Percentiles rank a stretch among this genome's conserved stretches.
Conservation (phyloP, 2,888 invertebrate species). For the Coelopa pilipes region DNA sequence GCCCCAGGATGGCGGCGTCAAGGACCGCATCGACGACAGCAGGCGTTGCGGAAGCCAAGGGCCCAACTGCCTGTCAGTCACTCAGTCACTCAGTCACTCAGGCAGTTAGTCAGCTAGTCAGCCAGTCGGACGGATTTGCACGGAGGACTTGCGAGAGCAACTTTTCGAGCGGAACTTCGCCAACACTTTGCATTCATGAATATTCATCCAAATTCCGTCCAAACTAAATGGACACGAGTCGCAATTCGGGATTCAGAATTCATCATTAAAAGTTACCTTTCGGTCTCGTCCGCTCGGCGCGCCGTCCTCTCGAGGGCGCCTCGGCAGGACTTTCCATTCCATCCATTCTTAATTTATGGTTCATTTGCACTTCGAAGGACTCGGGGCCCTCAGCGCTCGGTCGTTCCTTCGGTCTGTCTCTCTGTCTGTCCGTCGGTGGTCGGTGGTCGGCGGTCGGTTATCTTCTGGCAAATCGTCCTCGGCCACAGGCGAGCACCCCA, state of each 20-base stretch:
- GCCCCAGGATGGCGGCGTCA: not conserved
- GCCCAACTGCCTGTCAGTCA: constrained; percentile 9
- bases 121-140: constrained; percentile 11
- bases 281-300: constrained; percentile 8
- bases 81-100: constrained; percentile 6
- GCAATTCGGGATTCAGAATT: constrained; percentile 29
- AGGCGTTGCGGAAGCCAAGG: not conserved
- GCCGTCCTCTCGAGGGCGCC: not conserved
- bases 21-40: not conserved
- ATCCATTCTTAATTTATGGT: not conserved
- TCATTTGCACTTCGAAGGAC: not conserved
- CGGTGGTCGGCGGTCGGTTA: too few species aligned
- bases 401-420: not conserved
- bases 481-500: not conserved
- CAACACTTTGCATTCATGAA: constrained; percentile 28
- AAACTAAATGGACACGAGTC: constrained; percentile 18
- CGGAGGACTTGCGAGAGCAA: constrained; percentile 12
- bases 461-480: not conserved
- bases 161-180: constrained; percentile 14
- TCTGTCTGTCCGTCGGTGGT: too few species aligned
- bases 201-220: constrained; percentile 29
- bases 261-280: constrained; percentile 32
- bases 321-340: constrained; percentile 3
- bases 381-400: not conserved
- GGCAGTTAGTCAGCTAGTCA: not conserved